Percentiles rank a stretch among this genome's conserved stretches.
Conservation (phyloP, 1,140 invertebrate genomes). For the Olivierus martensii region DNA sequence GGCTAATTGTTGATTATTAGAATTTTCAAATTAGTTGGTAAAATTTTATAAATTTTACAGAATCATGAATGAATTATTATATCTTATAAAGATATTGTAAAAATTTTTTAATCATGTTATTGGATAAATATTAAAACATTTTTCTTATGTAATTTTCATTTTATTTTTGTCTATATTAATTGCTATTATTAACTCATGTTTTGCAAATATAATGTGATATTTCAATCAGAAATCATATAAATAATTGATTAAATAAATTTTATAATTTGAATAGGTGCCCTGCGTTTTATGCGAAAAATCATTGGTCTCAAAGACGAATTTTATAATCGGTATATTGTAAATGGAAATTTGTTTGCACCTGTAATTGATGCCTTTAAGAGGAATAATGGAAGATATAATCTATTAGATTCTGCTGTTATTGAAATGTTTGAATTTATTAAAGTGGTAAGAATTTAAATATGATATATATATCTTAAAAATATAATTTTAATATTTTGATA, state of each 20-base stretch:
- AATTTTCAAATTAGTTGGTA: no score
- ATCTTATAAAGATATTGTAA: no score
- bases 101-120: no score
- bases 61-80: no score
- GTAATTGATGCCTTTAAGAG: slow-evolving; percentile 91
- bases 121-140: no score
- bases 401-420: slow-evolving; percentile 95
- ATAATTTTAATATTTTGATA: no score
- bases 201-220: background rate
- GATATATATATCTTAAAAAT: no score
- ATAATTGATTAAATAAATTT: background rate
- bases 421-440: slow-evolving; percentile 99
- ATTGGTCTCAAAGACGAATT: slow-evolving; percentile 96
- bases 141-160: no score
- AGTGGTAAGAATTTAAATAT: slow-evolving; percentile 48
- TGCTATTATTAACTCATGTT: background rate
- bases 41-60: no score
- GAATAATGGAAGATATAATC: slow-evolving; percentile 95
- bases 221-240: background rate
- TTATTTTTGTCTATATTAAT: background rate
- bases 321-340: slow-evolving; percentile 93
- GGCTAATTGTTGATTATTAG: no score
- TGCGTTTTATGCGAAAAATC: slow-evolving; percentile 93
- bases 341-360: slow-evolving; percentile 86
- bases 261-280: slow-evolving; percentile 45